phyloP scores from a whole-genome alignment of 2,888 invertebrate genomes.

The Drosophila multiciliata region DNA sequence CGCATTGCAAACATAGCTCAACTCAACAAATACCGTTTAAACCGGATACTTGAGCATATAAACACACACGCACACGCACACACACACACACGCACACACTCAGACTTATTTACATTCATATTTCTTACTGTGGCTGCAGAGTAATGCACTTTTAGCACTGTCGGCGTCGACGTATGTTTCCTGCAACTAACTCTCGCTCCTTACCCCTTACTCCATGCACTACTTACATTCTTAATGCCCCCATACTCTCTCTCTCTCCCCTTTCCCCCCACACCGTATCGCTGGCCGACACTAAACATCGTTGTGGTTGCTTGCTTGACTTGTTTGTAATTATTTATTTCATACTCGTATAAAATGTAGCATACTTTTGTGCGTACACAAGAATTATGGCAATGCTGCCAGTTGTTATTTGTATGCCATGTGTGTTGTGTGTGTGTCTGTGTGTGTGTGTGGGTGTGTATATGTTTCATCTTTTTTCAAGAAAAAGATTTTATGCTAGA shows the following conservation, averaged over 20 bases:
- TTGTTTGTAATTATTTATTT: slow-evolving; percentile 78
- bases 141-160: slow-evolving; percentile 69
- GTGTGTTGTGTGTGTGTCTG: slow-evolving; percentile 18
- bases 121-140: slow-evolving; percentile 30
- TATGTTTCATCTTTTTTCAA: slow-evolving; percentile 44
- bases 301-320: slow-evolving; percentile 67
- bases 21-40: slow-evolving; percentile 28
- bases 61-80: background rate
- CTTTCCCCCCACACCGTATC: background rate
- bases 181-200: slow-evolving; percentile 40
- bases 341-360: slow-evolving; percentile 66
- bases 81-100: background rate
- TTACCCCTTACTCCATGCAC: background rate
- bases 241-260: too few species aligned
- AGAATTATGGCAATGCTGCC: slow-evolving; percentile 72
- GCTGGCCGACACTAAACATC: slow-evolving; percentile 25
- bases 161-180: slow-evolving; percentile 60
- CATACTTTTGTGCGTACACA: slow-evolving; percentile 75
- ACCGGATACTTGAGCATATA: slow-evolving; percentile 33
- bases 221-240: background rate
- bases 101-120: slow-evolving; percentile 3
- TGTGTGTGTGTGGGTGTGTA: slow-evolving; percentile 19
- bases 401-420: slow-evolving; percentile 60
- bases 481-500: slow-evolving; percentile 76
- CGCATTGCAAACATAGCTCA: slow-evolving; percentile 38